Evolutionary conservation across 2,888 invertebrate genomes (phyloP), one percentile per base, ranked within the genome.

Genomic region (Scelioninae gen. 1): DNA sequence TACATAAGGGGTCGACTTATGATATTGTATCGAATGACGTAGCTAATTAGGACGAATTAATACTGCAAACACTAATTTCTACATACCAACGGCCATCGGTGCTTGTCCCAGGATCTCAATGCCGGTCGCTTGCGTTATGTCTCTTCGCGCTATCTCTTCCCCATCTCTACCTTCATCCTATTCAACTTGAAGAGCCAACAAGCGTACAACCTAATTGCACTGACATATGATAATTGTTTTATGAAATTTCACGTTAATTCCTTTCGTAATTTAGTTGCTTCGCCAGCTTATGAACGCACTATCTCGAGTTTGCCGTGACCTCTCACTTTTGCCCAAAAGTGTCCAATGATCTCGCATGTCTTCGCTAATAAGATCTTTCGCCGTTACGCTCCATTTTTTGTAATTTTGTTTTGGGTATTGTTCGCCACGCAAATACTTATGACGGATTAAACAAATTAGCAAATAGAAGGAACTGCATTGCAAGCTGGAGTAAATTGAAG

Each of bases 41-140:
- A 85, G 87, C 85, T 88, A 88, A 87, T 88, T 88, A 87, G 86
- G 84, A 87, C 82, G 84, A 86, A 85, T 85, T 87, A 85, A 87
- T 86, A 84, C 83, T 83, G 85, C 84, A 82, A 84, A 84, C 78
- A 83, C 77, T 79, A n/a, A n/a, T n/a, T n/a, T n/a, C n/a, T n/a
- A n/a, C n/a, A n/a, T n/a, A n/a, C n/a, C n/a, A n/a, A n/a, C n/a
- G n/a, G n/a, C n/a, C n/a, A n/a, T n/a, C n/a, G n/a, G n/a, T n/a
- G n/a, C n/a, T n/a, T n/a, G n/a, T n/a, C n/a, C n/a, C n/a, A n/a
- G n/a, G n/a, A n/a, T n/a, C n/a, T n/a, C n/a, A n/a, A n/a, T n/a
- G n/a, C n/a, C n/a, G n/a, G n/a, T n/a, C n/a, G n/a, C n/a, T n/a
- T n/a, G n/a, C n/a, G n/a, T n/a, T n/a, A n/a, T n/a, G n/a, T n/a